Percentiles rank a stretch among this genome's conserved stretches.
These are phyloP conservation scores for Pelodytes ibericus DNA, from an alignment of 2,797 vertebrate genomes.

Conservation along the genomic window DNA sequence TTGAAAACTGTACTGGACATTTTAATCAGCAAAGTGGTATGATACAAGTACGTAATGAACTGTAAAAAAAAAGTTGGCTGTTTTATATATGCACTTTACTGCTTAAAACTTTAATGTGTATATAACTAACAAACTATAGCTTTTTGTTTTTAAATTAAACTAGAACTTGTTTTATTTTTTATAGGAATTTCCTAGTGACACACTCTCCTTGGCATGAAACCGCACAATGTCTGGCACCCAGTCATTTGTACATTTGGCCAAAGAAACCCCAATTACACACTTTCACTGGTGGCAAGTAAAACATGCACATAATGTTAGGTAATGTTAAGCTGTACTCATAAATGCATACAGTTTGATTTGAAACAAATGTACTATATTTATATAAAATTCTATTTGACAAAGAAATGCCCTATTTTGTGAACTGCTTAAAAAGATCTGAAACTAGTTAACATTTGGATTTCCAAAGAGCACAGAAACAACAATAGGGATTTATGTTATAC, in stretches of 20 bases:
- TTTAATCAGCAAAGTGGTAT: slow-evolving; percentile 41
- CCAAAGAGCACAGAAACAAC: background rate
- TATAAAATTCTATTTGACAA: slow-evolving; percentile 40
- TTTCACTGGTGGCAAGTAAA: slow-evolving; percentile 57
- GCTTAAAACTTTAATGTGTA: slow-evolving; percentile 54
- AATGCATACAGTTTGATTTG: slow-evolving; percentile 54
- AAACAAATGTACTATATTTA: slow-evolving; percentile 55
- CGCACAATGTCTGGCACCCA: slow-evolving; percentile 54
- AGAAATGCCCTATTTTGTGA: slow-evolving; percentile 38
- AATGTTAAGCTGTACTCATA: slow-evolving; percentile 53
- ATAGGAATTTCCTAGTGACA: slow-evolving; percentile 56
- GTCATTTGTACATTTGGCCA: slow-evolving; percentile 52
- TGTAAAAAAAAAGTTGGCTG: slow-evolving; percentile 44
- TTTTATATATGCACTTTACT: slow-evolving; percentile 54
- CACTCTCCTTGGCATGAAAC: slow-evolving; percentile 51
- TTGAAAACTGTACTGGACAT: slow-evolving; percentile 44
- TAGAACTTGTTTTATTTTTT: slow-evolving; percentile 55
- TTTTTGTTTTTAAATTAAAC: slow-evolving; percentile 55
- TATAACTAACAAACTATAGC: slow-evolving; percentile 50
- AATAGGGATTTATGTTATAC: background rate
- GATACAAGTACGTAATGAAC: slow-evolving; percentile 47
- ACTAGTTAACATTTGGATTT: background rate
- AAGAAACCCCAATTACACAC: slow-evolving; percentile 47
- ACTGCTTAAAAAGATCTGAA: slow-evolving; percentile 37
- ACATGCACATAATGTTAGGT: slow-evolving; percentile 54